These are phyloP conservation scores for Spicauda simplicius DNA, from an alignment of 2,888 invertebrate species.

Conservation along the genomic window DNA sequence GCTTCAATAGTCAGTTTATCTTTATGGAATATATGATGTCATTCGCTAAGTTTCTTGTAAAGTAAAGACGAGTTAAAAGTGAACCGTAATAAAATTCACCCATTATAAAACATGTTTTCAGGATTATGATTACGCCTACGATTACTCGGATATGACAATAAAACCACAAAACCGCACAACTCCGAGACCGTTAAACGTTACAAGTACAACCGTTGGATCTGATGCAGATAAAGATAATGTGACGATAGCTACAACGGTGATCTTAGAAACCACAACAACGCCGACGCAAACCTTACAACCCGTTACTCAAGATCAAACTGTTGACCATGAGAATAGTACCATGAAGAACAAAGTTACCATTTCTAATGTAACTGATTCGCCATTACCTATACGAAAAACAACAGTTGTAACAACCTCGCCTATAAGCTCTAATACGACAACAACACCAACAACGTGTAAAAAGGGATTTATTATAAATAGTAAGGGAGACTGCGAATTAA, in stretches of 20 bases:
- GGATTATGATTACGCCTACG: slow-evolving; percentile 90
- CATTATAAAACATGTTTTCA: slow-evolving; percentile 60
- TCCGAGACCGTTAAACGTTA: slow-evolving; percentile 67
- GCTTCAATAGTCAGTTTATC: no score
- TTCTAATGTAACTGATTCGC: slow-evolving; percentile 41
- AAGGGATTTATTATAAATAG: slow-evolving; percentile 69
- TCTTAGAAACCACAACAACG: slow-evolving; percentile 44
- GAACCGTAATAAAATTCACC: not conserved
- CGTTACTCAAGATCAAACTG: slow-evolving; percentile 36
- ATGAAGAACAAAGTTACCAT: slow-evolving; percentile 43
- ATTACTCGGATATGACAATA: slow-evolving; percentile 89
- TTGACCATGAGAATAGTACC: slow-evolving; percentile 42
- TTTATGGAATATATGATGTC: no score
- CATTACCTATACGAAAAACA: slow-evolving; percentile 42
- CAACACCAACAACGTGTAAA: slow-evolving; percentile 53
- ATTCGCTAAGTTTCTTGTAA: no score
- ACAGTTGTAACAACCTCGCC: slow-evolving; percentile 38
- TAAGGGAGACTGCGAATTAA: slow-evolving; percentile 72
- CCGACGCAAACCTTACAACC: slow-evolving; percentile 31
- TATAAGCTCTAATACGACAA: slow-evolving; percentile 42
- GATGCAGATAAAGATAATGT: slow-evolving; percentile 52
- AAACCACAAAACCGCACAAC: slow-evolving; percentile 84
- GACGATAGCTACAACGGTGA: slow-evolving; percentile 46
- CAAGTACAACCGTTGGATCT: slow-evolving; percentile 47
- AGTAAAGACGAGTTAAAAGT: not conserved